Percentiles rank a stretch among this genome's conserved stretches.
Evolutionary conservation across 2,113 vertebrate genomes (phyloP).

Genomic region (Prionailurus bengalensis): DNA sequence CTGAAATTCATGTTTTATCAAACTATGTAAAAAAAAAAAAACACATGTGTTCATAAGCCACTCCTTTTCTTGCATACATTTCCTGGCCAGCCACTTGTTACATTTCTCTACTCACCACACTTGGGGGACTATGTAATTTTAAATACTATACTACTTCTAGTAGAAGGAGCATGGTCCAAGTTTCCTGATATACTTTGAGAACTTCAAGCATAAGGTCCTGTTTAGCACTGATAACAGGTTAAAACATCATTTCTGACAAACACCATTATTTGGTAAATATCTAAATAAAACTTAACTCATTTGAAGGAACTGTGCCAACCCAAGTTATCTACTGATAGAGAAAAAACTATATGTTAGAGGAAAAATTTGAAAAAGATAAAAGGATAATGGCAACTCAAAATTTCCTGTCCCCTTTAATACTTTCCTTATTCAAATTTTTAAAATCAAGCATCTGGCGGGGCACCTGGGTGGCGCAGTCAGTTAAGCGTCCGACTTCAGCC

Average conservation of each 20-base stretch:
- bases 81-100: neutral
- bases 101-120: neutral
- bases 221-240: neutral
- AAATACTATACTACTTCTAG: neutral
- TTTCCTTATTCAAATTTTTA: neutral
- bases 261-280: conserved; percentile 13
- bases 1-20: conserved; percentile 19
- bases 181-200: neutral
- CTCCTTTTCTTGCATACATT: neutral
- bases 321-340: neutral
- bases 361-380: conserved; percentile 49
- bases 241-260: neutral
- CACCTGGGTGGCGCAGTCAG: too few species aligned
- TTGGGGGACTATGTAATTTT: neutral
- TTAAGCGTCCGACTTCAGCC: too few species aligned
- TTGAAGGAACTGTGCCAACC: conserved; percentile 24
- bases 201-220: neutral
- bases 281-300: conserved; percentile 15
- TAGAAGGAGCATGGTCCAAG: neutral
- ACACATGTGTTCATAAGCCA: neutral
- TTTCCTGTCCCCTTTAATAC: neutral
- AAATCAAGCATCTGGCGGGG: neutral
- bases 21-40: neutral
- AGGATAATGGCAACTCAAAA: neutral
- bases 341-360: neutral